Percentiles rank a stretch among this genome's conserved stretches.
phyloP scores from a whole-genome alignment of 2,797 vertebrate genomes.

The Tamandua tetradactyla region DNA sequence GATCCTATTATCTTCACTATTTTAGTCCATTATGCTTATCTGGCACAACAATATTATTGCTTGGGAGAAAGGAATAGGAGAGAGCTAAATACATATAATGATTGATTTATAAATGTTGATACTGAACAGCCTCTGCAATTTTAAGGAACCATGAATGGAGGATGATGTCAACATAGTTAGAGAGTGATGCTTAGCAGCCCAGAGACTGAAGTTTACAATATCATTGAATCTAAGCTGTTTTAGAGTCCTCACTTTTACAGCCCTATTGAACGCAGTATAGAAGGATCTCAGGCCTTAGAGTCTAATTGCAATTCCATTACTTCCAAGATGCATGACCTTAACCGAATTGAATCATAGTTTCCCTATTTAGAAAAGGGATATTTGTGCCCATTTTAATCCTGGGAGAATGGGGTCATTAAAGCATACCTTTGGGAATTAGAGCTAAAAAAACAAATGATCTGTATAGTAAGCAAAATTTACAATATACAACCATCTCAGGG shows the following conservation, averaged over 20 bases:
- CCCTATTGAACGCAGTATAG: neutral
- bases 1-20: neutral
- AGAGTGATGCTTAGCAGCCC: neutral
- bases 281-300: neutral
- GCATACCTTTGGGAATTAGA: conserved; percentile 68
- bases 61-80: neutral
- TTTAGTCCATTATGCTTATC: neutral
- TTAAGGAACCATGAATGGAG: neutral
- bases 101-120: neutral
- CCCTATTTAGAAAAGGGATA: conserved; percentile 20
- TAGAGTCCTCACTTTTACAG: neutral
- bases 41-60: neutral
- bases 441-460: conserved; percentile 55
- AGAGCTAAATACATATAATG: neutral
- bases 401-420: conserved; percentile 64
- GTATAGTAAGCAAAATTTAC: conserved; percentile 63
- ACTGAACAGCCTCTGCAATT: neutral
- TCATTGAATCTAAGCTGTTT: neutral
- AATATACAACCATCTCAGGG: conserved; percentile 50
- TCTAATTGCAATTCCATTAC: neutral
- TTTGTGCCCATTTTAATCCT: conserved; percentile 60
- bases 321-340: conserved; percentile 1
- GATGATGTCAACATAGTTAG: neutral
- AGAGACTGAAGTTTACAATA: neutral
- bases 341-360: conserved; percentile 14